Conservation (phyloP, 1,140 invertebrate species). For the Colletes latitarsis region DNA sequence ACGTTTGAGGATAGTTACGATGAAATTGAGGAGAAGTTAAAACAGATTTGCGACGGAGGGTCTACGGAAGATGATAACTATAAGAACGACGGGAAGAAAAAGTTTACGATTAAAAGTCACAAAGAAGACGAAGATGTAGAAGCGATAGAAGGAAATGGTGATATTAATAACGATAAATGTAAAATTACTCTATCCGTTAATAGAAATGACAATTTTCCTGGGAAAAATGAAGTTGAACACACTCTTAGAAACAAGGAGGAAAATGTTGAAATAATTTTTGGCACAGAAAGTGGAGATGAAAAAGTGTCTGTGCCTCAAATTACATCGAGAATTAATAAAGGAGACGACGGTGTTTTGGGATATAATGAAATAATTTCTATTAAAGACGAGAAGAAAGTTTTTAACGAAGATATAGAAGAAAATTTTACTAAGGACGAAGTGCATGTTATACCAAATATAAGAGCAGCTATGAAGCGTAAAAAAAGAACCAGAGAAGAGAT, state of each 20-base stretch:
- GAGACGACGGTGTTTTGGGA: neutral
- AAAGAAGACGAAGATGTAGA: constrained; percentile 17
- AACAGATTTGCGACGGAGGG: constrained; percentile 68
- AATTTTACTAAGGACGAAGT: constrained; percentile 48
- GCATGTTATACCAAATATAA: constrained; percentile 48
- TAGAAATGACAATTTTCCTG: constrained; percentile 15
- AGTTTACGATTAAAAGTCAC: neutral
- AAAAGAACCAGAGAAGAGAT: constrained; percentile 59
- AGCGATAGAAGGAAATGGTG: neutral
- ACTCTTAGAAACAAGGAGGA: constrained; percentile 31
- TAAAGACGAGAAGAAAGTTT: constrained; percentile 37
- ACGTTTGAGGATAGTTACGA: constrained; percentile 63
- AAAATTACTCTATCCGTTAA: neutral
- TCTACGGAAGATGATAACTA: constrained; percentile 51
- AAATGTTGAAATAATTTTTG: constrained; percentile 62
- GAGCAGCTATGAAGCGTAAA: constrained; percentile 61
- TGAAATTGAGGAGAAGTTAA: constrained; percentile 72
- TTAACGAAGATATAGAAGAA: constrained; percentile 47
- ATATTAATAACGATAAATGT: neutral
- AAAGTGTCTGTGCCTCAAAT: neutral
- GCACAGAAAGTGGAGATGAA: constrained; percentile 61
- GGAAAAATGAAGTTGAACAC: constrained; percentile 30
- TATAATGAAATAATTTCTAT: neutral
- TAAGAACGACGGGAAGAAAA: constrained; percentile 34
- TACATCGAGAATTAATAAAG: neutral